These are phyloP conservation scores for Dunckerocampus dactyliophorus DNA, from an alignment of 2,113 vertebrate species.

Conservation along the genomic window DNA sequence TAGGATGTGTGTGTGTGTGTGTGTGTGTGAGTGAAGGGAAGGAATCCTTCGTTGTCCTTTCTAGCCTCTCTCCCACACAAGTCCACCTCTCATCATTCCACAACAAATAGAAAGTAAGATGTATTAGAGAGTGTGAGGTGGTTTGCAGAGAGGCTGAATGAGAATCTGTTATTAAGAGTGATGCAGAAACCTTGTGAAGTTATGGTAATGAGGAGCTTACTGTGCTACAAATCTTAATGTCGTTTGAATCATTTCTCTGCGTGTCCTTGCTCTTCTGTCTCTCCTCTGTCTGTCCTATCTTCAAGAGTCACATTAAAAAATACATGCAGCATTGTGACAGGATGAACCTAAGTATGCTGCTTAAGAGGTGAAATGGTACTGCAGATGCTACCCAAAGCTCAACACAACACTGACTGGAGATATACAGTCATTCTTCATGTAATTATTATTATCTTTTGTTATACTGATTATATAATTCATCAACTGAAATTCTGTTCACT, in stretches of 20 bases:
- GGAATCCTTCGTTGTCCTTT: constrained; percentile 15
- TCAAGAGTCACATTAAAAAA: constrained; percentile 40
- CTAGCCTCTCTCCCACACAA: constrained; percentile 15
- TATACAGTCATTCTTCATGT: no score
- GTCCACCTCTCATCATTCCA: constrained; percentile 25
- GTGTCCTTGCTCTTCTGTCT: constrained; percentile 17
- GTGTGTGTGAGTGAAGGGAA: not conserved
- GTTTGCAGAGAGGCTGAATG: constrained; percentile 41
- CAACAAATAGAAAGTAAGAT: constrained; percentile 42
- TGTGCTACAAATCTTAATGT: constrained; percentile 47
- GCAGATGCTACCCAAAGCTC: no score
- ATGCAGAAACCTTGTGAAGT: constrained; percentile 48
- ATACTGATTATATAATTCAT: no score
- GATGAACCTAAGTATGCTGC: constrained; percentile 18
- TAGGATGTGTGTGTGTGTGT: constrained; percentile 9
- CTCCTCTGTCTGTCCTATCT: constrained; percentile 10
- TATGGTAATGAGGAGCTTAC: constrained; percentile 57
- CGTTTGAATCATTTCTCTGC: constrained; percentile 47
- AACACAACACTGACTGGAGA: no score
- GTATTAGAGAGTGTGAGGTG: constrained; percentile 34
- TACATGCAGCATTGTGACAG: constrained; percentile 4
- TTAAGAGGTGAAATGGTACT: constrained; percentile 29
- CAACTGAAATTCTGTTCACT: no score
- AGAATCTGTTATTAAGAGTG: constrained; percentile 54
- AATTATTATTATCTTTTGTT: no score